Percentiles rank a stretch among this genome's conserved stretches.
Evolutionary conservation across 2,888 invertebrate species (phyloP).

Genomic region (Cheilosia impressa): DNA sequence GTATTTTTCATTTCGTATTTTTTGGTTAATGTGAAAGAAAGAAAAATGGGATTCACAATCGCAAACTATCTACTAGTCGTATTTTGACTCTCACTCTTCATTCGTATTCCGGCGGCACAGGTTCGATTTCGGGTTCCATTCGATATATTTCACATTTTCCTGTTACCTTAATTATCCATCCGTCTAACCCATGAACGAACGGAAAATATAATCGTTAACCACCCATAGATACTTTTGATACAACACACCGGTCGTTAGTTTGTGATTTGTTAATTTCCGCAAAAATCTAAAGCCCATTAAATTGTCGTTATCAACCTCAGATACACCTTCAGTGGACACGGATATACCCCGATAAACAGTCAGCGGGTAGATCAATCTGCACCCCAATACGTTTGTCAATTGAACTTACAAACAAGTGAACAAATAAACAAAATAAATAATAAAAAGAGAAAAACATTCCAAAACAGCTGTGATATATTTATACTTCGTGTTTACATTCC

Average conservation of each 20-base stretch:
- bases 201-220: constrained; percentile 17
- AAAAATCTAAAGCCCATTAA: constrained; percentile 42
- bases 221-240: constrained; percentile 25
- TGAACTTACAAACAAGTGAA: constrained; percentile 1
- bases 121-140: constrained; percentile 79
- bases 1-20: constrained; percentile 76
- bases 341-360: constrained; percentile 50
- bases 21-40: constrained; percentile 70
- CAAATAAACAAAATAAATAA: background rate
- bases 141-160: constrained; percentile 27
- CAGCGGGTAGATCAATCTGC: constrained; percentile 37
- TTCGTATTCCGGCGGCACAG: constrained; percentile 83
- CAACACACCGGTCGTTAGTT: constrained; percentile 50
- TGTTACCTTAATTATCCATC: constrained; percentile 57
- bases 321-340: constrained; percentile 26
- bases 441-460: constrained; percentile 18
- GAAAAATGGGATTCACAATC: constrained; percentile 73
- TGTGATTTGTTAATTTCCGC: constrained; percentile 45
- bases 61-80: constrained; percentile 77
- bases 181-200: background rate
- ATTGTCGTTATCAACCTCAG: constrained; percentile 39
- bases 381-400: constrained; percentile 28
- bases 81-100: constrained; percentile 82
- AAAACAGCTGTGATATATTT: constrained; percentile 69
- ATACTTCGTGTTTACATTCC: constrained; percentile 48